These are phyloP conservation scores for Bradynema listronoti DNA, from an alignment of 1,140 invertebrate species.

Conservation along the genomic window DNA sequence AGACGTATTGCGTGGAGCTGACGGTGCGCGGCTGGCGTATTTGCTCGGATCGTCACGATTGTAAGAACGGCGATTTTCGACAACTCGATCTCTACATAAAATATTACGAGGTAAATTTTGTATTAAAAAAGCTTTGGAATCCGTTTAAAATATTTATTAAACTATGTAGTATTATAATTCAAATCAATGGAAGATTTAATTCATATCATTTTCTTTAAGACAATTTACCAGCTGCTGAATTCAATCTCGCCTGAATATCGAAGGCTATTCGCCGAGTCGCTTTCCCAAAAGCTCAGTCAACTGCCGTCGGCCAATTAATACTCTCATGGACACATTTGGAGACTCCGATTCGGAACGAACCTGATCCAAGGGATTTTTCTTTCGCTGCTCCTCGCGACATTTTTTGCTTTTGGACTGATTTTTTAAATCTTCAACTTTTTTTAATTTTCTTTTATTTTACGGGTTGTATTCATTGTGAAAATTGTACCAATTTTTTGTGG, in stretches of 20 bases:
- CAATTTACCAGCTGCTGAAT: slow-evolving; percentile 23
- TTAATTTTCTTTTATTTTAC: not conserved
- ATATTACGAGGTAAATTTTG: too few species aligned
- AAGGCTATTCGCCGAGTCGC: not conserved
- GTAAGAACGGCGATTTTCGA: slow-evolving; percentile 35
- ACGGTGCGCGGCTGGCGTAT: slow-evolving; percentile 38
- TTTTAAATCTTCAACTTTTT: too few species aligned
- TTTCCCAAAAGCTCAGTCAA: not conserved
- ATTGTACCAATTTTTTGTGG: not conserved
- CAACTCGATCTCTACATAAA: slow-evolving; percentile 15
- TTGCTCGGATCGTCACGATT: slow-evolving; percentile 34
- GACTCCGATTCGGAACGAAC: too few species aligned
- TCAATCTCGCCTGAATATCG: slow-evolving; percentile 5
- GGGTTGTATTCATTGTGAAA: not conserved
- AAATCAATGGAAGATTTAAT: slow-evolving; percentile 14
- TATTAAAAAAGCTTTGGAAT: too few species aligned
- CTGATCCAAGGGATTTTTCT: too few species aligned
- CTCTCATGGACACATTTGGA: too few species aligned
- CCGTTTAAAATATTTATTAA: too few species aligned
- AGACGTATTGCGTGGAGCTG: slow-evolving; percentile 34
- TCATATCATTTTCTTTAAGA: slow-evolving; percentile 23
- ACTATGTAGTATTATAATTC: not conserved
- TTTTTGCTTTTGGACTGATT: too few species aligned
- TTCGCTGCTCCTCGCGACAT: too few species aligned
- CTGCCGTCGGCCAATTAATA: too few species aligned